Evolutionary conservation across 2,888 invertebrate species (phyloP), one percentile per base, ranked within the genome.

Genomic region (Fissipunctia ypsillon): DNA sequence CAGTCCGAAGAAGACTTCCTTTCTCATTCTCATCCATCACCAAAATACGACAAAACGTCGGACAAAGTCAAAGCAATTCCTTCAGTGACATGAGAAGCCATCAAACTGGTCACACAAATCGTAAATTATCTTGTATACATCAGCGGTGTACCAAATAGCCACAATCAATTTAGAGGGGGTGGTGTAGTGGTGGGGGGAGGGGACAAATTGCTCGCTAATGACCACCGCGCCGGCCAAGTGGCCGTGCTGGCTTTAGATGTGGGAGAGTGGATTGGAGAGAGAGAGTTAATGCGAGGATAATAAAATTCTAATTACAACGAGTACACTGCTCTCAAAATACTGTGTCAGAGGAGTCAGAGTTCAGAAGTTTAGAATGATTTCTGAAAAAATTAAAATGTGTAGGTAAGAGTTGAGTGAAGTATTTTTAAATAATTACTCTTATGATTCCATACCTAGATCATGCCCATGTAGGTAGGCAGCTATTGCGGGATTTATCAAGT

Each of bases 151-250:
- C 83, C 85, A 81, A 90, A 93, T 92, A 89, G 92, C 92, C 90
- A 92, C 94, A 94, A 95, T 95, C 95, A 95, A 95, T 95, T 95
- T 94, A 85, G 73, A 87, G 84, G 88, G 88, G 86, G 87, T 87
- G 80, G 84, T 82, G 88, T 82, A 88, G 87, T 87, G 88, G 80
- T 76, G 88, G 81, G 83, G 88, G 88, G 85, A 86, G 90, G 91
- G 90, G 90, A 88, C 87, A 93, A 93, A 94, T 94, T 93, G 92
- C 89, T 91, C 93, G 84, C 92, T 95, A 95, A 95, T 94, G 96
- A 95, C 90, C 73, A 76, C 81, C 76, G 81, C 78, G 76, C 71
- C 67, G 82, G 83, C 83, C 83, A 78, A 86, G 80, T 73, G 75
- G 69, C 52, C 28, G 78, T 89, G 91, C 88, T 82, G 69, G 68